Evolutionary conservation across 1,140 invertebrate species (phyloP).

Genomic region (Calliopsis andreniformis): DNA sequence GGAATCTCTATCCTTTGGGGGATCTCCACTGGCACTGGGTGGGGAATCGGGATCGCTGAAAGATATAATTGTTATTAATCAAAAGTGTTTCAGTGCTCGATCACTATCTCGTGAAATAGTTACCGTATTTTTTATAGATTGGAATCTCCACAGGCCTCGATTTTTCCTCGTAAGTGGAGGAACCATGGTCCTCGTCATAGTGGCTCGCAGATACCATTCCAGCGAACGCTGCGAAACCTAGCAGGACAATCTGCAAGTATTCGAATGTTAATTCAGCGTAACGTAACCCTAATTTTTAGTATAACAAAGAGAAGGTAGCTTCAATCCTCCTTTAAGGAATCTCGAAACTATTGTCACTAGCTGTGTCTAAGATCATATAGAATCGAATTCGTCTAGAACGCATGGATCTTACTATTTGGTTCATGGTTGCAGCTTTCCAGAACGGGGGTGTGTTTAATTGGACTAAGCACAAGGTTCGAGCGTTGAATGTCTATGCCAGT

Average conservation of each 20-base stretch:
- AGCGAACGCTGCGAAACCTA: slow-evolving; percentile 54
- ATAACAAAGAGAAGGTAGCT: too few species aligned
- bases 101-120: slow-evolving; percentile 12
- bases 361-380: neutral
- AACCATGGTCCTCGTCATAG: slow-evolving; percentile 65
- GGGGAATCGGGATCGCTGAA: slow-evolving; percentile 87
- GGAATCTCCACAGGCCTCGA: slow-evolving; percentile 86
- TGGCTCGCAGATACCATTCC: slow-evolving; percentile 61
- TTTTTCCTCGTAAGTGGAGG: slow-evolving; percentile 76
- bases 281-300: too few species aligned
- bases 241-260: slow-evolving; percentile 66
- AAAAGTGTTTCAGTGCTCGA: neutral
- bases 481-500: slow-evolving; percentile 58
- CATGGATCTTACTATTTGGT: slow-evolving; percentile 70
- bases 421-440: slow-evolving; percentile 65
- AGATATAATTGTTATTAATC: slow-evolving; percentile 16
- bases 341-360: neutral
- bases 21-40: slow-evolving; percentile 87
- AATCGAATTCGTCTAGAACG: neutral
- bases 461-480: slow-evolving; percentile 63
- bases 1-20: slow-evolving; percentile 88
- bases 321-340: neutral
- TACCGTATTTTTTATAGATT: slow-evolving; percentile 87
- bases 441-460: slow-evolving; percentile 27
- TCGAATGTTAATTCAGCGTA: slow-evolving; percentile 12